A percentile compares a stretch with the other conserved stretches of the same genome.
Conservation (phyloP, 1,140 invertebrate species). For the Drosophila melanogaster region Release_6_plus_ISO1_MT NT_037436.4:4681001-4681500, state of each 20-base stretch:
- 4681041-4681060: conserved; percentile 62
- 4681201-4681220: conserved; percentile 32
- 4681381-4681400: no score
- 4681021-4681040: conserved; percentile 56
- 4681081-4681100: conserved; percentile 58
- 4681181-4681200: conserved; percentile 17
- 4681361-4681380: no score
- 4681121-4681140: conserved; percentile 56
- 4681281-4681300: conserved; percentile 6
- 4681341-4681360: no score
- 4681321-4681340: no score
- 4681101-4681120: conserved; percentile 48
- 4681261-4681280: not conserved
- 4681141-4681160: conserved; percentile 50
- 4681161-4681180: conserved; percentile 3
- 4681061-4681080: conserved; percentile 47
- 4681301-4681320: not conserved
- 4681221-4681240: conserved; percentile 57
- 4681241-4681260: conserved; percentile 22
- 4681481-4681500: not conserved
- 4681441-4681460: not conserved
- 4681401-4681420: not conserved
- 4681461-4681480: not conserved
- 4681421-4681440: not conserved
- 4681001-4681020: conserved; percentile 80